phyloP scores from a whole-genome alignment of 2,797 vertebrate species.

The Neomorphus geoffroyi region DNA sequence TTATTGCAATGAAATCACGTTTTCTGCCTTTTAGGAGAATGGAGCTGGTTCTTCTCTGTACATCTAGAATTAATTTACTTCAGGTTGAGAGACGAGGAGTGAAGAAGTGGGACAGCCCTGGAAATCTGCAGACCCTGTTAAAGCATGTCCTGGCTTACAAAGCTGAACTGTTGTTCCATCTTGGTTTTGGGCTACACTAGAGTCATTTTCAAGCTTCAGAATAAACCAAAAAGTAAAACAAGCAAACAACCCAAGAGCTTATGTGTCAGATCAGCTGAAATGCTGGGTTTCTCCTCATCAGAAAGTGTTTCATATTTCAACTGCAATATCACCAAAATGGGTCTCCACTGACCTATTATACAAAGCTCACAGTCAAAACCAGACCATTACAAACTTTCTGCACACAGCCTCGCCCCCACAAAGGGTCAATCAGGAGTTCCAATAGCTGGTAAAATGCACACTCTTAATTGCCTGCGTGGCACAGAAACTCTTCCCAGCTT shows the following conservation, averaged over 20 bases:
- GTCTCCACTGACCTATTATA: not conserved
- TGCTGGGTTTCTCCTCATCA: not conserved
- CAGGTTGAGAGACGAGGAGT: accelerated
- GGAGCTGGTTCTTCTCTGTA: not conserved
- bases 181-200: not conserved
- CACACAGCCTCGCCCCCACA: not conserved
- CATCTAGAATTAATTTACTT: not conserved
- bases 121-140: not conserved
- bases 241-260: not conserved
- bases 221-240: not conserved
- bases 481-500: not conserved
- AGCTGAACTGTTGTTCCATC: not conserved
- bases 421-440: not conserved
- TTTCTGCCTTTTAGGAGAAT: not conserved
- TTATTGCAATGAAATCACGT: not conserved
- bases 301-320: not conserved
- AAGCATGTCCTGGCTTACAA: not conserved
- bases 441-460: not conserved
- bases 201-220: not conserved
- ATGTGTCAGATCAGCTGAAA: not conserved
- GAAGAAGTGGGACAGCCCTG: not conserved
- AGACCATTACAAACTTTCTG: not conserved
- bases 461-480: not conserved
- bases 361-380: not conserved
- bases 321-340: not conserved